Conservation (phyloP, 1,140 invertebrate genomes). For the Anoplophora glabripennis region DNA sequence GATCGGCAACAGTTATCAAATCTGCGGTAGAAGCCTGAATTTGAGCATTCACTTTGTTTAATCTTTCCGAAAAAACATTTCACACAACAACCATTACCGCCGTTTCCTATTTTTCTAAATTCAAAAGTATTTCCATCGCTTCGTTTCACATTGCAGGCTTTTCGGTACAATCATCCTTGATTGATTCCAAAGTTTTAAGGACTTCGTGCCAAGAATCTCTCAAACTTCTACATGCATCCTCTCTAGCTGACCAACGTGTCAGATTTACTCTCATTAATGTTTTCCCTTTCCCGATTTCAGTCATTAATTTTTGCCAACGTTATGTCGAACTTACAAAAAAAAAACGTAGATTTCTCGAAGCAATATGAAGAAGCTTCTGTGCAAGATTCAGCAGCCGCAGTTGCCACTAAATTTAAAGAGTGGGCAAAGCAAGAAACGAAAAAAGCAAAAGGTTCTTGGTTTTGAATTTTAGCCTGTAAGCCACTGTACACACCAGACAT, state of each 20-base stretch:
- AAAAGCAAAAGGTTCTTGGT: slow-evolving; percentile 21
- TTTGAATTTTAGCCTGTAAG: slow-evolving; percentile 42
- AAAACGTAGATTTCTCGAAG: slow-evolving; percentile 9
- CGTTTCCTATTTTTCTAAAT: too few species aligned
- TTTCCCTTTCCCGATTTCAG: slow-evolving; percentile 30
- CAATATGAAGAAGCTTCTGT: slow-evolving; percentile 24
- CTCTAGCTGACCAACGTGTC: slow-evolving; percentile 34
- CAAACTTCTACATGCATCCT: slow-evolving; percentile 32
- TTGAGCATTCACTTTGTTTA: slow-evolving; percentile 31
- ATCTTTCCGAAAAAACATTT: slow-evolving; percentile 21
- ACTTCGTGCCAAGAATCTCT: slow-evolving; percentile 31
- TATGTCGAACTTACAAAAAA: slow-evolving; percentile 27
- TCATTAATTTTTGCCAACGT: slow-evolving; percentile 30
- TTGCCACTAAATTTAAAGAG: slow-evolving; percentile 42
- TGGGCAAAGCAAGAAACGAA: slow-evolving; percentile 37
- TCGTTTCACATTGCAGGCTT: slow-evolving; percentile 31
- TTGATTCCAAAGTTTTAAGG: slow-evolving; percentile 28
- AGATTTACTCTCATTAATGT: slow-evolving; percentile 31
- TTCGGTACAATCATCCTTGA: slow-evolving; percentile 31
- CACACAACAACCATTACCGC: too few species aligned
- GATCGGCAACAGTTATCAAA: slow-evolving; percentile 27
- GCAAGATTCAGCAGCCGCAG: slow-evolving; percentile 19
- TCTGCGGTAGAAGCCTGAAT: slow-evolving; percentile 28
- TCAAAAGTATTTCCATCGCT: slow-evolving; percentile 21
- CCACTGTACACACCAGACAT: slow-evolving; percentile 46